These are phyloP conservation scores for Mellilla xanthometata DNA, from an alignment of 2,888 invertebrate genomes.

Conservation along the genomic window DNA sequence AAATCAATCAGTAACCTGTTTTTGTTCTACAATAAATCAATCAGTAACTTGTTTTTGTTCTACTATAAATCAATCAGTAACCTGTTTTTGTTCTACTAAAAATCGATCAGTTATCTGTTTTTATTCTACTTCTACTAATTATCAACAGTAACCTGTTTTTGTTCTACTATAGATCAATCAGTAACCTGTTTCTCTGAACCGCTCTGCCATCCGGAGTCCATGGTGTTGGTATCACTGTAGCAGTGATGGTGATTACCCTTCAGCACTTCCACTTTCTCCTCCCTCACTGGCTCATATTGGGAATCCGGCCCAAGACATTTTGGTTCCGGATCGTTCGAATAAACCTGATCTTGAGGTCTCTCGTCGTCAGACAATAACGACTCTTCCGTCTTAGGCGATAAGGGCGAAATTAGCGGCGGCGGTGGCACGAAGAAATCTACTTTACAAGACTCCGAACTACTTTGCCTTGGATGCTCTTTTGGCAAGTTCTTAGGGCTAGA, in stretches of 20 bases:
- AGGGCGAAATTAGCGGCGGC: slow-evolving; percentile 55
- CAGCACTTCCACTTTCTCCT: slow-evolving; percentile 61
- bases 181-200: slow-evolving; percentile 85
- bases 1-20: slow-evolving; percentile 81
- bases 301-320: slow-evolving; percentile 71
- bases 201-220: slow-evolving; percentile 88
- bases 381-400: slow-evolving; percentile 73
- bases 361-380: slow-evolving; percentile 70
- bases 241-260: slow-evolving; percentile 78
- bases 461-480: slow-evolving; percentile 23
- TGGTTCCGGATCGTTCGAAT: slow-evolving; percentile 64
- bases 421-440: slow-evolving; percentile 60
- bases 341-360: slow-evolving; percentile 49
- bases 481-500: slow-evolving; percentile 45
- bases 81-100: too few relatives aligned
- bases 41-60: too few relatives aligned
- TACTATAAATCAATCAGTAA: too few relatives aligned
- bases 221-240: slow-evolving; percentile 83
- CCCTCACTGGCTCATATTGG: slow-evolving; percentile 67
- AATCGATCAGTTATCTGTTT: too few relatives aligned
- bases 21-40: too few relatives aligned
- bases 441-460: slow-evolving; percentile 33
- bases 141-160: background rate
- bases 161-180: slow-evolving; percentile 44
- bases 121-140: background rate